Evolutionary conservation across 2,797 vertebrate genomes (phyloP), one percentile per base, ranked within the genome.

Genomic region (Alcedo atthis): DNA sequence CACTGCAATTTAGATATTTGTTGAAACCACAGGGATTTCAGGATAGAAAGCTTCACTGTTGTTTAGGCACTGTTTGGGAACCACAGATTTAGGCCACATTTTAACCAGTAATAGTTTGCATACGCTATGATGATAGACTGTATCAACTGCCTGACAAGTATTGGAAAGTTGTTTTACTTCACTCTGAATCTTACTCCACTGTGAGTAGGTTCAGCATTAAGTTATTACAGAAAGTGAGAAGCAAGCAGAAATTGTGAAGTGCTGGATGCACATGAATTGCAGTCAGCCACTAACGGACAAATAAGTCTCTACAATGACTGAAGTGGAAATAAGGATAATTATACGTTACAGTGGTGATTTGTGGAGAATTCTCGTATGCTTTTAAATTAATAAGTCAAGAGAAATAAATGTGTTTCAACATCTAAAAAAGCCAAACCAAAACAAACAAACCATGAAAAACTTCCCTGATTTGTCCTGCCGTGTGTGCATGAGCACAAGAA

Each of bases 341-440:
- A 42, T 33, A 73, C 16, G 11, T 48, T 74, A 63, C 61, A 74
- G n/a, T 17, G 17, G 20, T 90, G 25, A 86, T 46, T 40, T 75
- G 59, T 64, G 35, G 28, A 83, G 25, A 78, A 57, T 66, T 83
- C 12, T 67, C 40, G 66, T 21, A 80, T 54, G 71, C 33, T 66
- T 90, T 86, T 75, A 71, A 92, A 62, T 75, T 46, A 91, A 15
- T 35, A 77, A 79, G 16, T 64, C 19, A 85, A 84, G 87, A 76
- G 13, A 37, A 87, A 11, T 22, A 74, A 71, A 68, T 3, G 2
- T 22, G 3, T 6, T 85, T 12, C 13, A 43, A 16, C 64, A 54
- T 57, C 33, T 53, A 8, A 40, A 78, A 32, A 54, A 68, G 10
- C 26, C 12, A 24, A 35, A 25, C 16, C 51, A 53, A 53, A 53